Base-by-base conservation (phyloP, 1,140 invertebrate genomes). In the Drosophila mojavensis region DNA sequence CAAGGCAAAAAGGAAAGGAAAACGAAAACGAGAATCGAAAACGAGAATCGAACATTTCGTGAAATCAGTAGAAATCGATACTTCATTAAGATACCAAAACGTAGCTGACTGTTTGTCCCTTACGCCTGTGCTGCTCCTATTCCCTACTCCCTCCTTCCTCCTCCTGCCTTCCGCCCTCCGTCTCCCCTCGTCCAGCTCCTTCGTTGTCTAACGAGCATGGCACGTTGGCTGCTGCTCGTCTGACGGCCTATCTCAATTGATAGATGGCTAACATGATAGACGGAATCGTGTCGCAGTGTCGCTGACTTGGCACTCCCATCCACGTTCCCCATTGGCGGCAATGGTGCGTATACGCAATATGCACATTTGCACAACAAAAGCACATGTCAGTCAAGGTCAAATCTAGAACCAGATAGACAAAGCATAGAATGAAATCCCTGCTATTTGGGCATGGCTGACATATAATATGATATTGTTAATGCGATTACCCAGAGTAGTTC, bases 51-150 rank as follows among this genome's bases (percentile, higher is more conserved):
- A 53, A 48, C 26, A 84, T 85, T 85, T 71, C 79, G 75, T 79
- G 78, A 79, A 84, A 77, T 73, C 63, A 47, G 28, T 47, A 85
- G 84, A 89, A 89, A 89, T 89, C 84, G 81, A 89, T 89, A 89
- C 84, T 89, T 89, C 84, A 89, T 90, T 89, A 89, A 89, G 84
- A 89, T 90, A 85, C 64, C 71, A 60, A 67, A 67, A 54, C 78
- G 61, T 66, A 51, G 45, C 65, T 74, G 15, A 20, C 39, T 65
- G 43, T 45, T 39, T 59, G 30, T 47, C 15, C 13, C 39, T n/a
- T 28, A 41, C 13, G 48, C 61, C 30, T 15, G n/a, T 11, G 4
- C 45, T 28, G 15, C 50, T 50, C 43, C 47, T n/a, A 41, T 17
- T 17, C 5, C 6, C 30, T 33, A 15, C 20, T 15, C 39, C 54